phyloP scores from a whole-genome alignment of 2,888 invertebrate genomes.

The Automeris io region DNA sequence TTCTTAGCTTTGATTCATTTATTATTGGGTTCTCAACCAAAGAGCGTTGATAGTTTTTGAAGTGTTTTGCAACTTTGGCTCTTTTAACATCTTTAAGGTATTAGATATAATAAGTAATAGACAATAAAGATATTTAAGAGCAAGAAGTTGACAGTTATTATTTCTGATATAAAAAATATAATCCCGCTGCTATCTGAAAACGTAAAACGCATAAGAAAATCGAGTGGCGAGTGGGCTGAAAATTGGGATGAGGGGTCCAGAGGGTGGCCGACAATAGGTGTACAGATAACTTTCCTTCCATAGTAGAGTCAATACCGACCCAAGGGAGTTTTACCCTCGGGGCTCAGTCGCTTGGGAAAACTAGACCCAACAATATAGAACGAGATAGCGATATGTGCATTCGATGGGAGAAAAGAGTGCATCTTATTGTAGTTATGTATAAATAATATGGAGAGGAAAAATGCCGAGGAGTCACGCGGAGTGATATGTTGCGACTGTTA shows the following conservation, averaged over 20 bases:
- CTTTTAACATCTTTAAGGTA: no score
- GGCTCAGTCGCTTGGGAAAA: constrained; percentile 76
- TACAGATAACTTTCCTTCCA: constrained; percentile 76
- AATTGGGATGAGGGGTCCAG: constrained; percentile 31
- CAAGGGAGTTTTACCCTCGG: constrained; percentile 76
- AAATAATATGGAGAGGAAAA: constrained; percentile 78
- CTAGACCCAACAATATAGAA: constrained; percentile 77
- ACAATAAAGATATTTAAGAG: no score
- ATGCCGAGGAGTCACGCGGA: constrained; percentile 72
- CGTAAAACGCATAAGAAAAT: constrained; percentile 74
- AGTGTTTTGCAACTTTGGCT: no score
- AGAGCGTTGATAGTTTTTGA: no score
- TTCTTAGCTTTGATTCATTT: no score
- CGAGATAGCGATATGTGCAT: constrained; percentile 53
- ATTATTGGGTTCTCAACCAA: no score
- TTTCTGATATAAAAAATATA: not conserved
- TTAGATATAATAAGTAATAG: no score
- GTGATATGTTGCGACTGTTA: constrained; percentile 76
- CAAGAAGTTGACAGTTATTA: no score
- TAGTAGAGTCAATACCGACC: constrained; percentile 76
- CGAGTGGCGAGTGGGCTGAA: constrained; percentile 40
- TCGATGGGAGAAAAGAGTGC: constrained; percentile 47
- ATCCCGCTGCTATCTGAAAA: constrained; percentile 30
- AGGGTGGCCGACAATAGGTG: constrained; percentile 72
- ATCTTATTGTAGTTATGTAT: constrained; percentile 69